These are phyloP conservation scores for Pandion haliaetus DNA, from an alignment of 2,113 vertebrate genomes.

Conservation along the genomic window DNA sequence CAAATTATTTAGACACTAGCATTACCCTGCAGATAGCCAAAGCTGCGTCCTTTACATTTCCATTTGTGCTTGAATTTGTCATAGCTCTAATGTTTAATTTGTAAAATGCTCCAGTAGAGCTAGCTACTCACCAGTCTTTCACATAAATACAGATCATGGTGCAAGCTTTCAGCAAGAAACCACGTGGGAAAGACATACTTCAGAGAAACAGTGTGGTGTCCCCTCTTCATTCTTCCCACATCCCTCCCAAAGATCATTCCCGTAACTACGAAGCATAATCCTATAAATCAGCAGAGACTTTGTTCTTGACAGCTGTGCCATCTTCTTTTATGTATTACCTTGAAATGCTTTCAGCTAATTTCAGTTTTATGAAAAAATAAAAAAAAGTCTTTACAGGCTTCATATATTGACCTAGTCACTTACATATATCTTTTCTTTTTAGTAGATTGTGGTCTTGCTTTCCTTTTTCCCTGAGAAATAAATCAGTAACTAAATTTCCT, in stretches of 20 bases:
- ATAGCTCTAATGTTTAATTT: background rate
- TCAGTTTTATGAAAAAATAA: background rate
- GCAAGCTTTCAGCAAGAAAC: background rate
- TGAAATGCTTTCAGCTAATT: constrained; percentile 25
- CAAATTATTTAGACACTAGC: background rate
- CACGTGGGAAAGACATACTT: background rate
- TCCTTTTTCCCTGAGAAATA: background rate
- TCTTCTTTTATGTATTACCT: constrained; percentile 6
- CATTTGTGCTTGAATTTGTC: background rate
- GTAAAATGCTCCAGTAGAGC: background rate
- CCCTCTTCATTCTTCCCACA: background rate
- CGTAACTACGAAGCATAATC: background rate
- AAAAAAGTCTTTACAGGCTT: background rate
- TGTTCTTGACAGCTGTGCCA: background rate
- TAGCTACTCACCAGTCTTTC: background rate
- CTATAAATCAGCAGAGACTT: background rate
- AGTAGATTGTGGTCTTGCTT: background rate
- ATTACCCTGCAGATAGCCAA: no score
- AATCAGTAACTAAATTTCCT: background rate
- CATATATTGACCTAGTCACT: background rate
- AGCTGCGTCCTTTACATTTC: background rate
- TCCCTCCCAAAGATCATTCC: background rate
- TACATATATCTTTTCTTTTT: background rate
- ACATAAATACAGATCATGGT: background rate
- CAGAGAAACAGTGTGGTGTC: background rate